phyloP scores from a whole-genome alignment of 2,113 vertebrate species.

The Python bivittatus region DNA sequence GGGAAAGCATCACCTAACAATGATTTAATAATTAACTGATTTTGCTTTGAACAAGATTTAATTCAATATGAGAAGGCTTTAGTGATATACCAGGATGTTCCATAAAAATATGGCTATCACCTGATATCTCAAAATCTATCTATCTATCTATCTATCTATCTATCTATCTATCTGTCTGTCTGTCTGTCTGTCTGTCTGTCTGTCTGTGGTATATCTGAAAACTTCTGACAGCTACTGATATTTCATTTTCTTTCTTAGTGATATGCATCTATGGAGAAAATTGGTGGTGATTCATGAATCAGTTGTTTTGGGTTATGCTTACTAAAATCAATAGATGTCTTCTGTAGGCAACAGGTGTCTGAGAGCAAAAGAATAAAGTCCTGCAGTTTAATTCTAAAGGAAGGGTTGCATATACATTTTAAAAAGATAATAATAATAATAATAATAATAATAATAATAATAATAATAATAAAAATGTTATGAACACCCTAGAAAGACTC shows the following conservation, averaged over 20 bases:
- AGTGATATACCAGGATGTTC: neutral
- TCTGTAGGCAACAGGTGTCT: neutral
- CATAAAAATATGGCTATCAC: conserved; percentile 22
- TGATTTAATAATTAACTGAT: conserved; percentile 26
- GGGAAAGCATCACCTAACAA: conserved; percentile 9
- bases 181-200: too few species aligned
- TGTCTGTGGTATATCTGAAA: neutral
- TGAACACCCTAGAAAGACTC: neutral
- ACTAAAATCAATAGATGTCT: neutral
- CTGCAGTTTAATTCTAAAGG: neutral
- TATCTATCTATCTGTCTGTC: too few species aligned
- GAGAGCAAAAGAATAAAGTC: neutral
- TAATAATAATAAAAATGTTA: too few species aligned
- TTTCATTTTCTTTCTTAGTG: neutral
- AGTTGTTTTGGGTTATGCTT: neutral
- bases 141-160: neutral
- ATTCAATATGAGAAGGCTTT: conserved; percentile 13
- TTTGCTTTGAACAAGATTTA: conserved; percentile 14
- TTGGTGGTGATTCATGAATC: neutral
- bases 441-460: too few species aligned
- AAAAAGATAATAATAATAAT: too few species aligned
- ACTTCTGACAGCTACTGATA: neutral
- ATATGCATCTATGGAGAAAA: neutral
- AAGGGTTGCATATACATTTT: neutral
- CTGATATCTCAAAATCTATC: neutral